Conservation (phyloP, 2,113 vertebrate species). For the Mormyrus iriodes region DNA sequence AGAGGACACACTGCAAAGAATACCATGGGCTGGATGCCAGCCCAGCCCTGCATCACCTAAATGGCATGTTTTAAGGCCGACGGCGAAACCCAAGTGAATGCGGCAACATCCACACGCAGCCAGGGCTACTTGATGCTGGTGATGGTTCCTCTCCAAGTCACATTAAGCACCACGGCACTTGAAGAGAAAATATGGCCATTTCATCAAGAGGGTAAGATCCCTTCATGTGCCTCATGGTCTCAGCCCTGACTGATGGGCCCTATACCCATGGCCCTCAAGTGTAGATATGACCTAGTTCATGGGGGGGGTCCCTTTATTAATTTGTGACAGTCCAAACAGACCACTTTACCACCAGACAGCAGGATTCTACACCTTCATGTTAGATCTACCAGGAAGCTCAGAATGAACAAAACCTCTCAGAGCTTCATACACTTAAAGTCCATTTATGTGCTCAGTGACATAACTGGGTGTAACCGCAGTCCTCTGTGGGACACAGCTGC, state of each 20-base stretch:
- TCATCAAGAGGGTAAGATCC: not conserved
- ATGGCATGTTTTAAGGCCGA: not conserved
- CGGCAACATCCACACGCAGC: not conserved
- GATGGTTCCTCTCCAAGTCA: not conserved
- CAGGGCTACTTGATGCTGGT: not conserved
- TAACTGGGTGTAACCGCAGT: not conserved
- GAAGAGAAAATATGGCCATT: not conserved
- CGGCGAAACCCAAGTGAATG: not conserved
- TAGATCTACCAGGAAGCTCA: not conserved
- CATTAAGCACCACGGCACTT: not conserved
- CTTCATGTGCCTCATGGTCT: not conserved
- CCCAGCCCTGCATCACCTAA: not conserved
- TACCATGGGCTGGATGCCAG: not conserved
- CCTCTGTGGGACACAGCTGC: not conserved
- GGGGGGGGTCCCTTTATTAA: no score
- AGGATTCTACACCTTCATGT: not conserved
- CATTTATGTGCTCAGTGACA: not conserved
- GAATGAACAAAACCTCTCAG: not conserved
- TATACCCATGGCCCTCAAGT: not conserved
- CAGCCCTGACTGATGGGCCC: not conserved
- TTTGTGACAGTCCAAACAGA: no score
- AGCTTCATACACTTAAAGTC: not conserved
- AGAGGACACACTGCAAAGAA: not conserved
- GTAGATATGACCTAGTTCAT: not conserved
- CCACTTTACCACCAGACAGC: not conserved